Base-by-base conservation (phyloP, 2,888 invertebrate genomes). In the Ommatoiulus sabulosus region DNA sequence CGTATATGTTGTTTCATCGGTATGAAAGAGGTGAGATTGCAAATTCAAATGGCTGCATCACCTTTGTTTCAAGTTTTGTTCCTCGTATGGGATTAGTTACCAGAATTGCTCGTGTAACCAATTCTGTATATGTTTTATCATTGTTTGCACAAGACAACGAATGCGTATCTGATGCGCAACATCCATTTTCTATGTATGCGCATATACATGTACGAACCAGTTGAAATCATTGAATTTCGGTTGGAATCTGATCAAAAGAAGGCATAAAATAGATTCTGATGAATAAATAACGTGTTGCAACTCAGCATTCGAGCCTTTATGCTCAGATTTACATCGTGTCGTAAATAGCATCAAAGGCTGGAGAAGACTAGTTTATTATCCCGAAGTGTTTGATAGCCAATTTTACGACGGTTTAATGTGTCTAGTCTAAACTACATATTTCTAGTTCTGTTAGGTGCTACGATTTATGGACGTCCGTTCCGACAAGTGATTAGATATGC, bases 351-450 rank as follows among this genome's bases (percentile, higher is more conserved):
- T 72, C 24, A 72, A 72, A 24, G 72, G 24, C 72, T 72, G 5
- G 20, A 10, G 72, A n/a, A 72, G 20, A 72, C 72, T 24, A 7
- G 24, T 72, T 72, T 24, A 72, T 72, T 24, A 72, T 72, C 72
- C 72, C 24, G 3, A 72, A 72, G 24, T 72, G 72, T 72, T 72
- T 72, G 72, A 72, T 72, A 72, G 72, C 3, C 72, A 72, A 72
- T 72, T 72, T 72, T 24, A 72, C 72, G 72, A 72, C 72, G 8
- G 24, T 72, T 72, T 72, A 72, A 72, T 24, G 72, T 72, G 72
- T 72, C 72, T 72, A 24, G 7, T 24, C 24, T 72, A 72, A 72
- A 72, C 72, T 24, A 10, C 72, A 72, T 24, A 72, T 24, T 57
- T 57, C 1, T 48, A 8, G 24, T n/a, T 24, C 24, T 24, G 72